These are phyloP conservation scores for Volucella bombylans DNA, from an alignment of 2,888 invertebrate species.

Conservation along the genomic window DNA sequence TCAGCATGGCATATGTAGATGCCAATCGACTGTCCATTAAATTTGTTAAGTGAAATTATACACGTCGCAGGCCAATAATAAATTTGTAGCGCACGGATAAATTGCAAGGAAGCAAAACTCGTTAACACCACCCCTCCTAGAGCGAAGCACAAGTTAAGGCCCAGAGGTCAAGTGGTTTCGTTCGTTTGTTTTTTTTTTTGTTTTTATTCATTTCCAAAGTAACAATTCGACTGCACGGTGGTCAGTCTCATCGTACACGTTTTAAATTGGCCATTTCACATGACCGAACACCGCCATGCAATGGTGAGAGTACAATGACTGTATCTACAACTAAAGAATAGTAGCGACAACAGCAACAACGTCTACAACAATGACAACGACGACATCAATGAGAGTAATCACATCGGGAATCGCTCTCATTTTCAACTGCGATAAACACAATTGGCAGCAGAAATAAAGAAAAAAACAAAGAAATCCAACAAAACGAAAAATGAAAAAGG, in stretches of 20 bases:
- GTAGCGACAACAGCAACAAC: slow-evolving; percentile 26
- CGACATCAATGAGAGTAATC: slow-evolving; percentile 72
- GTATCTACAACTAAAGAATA: slow-evolving; percentile 29
- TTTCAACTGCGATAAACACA: slow-evolving; percentile 69
- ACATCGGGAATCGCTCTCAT: slow-evolving; percentile 70
- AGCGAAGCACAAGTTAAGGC: slow-evolving; percentile 5
- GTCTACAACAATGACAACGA: slow-evolving; percentile 57
- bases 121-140: slow-evolving; percentile 40
- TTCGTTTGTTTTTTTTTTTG: too few relatives aligned
- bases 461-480: neutral
- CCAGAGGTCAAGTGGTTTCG: slow-evolving; percentile 49
- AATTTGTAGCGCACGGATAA: slow-evolving; percentile 55
- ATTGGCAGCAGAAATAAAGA: slow-evolving; percentile 53
- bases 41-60: slow-evolving; percentile 43
- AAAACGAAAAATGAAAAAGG: neutral
- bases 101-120: slow-evolving; percentile 57
- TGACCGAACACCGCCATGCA: slow-evolving; percentile 58
- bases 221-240: slow-evolving; percentile 57
- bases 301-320: slow-evolving; percentile 22
- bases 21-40: slow-evolving; percentile 58
- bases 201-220: slow-evolving; percentile 61
- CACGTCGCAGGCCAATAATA: slow-evolving; percentile 23
- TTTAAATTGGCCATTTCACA: slow-evolving; percentile 70
- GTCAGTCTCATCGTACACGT: slow-evolving; percentile 36
- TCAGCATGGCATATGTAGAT: neutral